Evolutionary conservation across 2,888 invertebrate species (phyloP).

Genomic region (Dasypolia templi): DNA sequence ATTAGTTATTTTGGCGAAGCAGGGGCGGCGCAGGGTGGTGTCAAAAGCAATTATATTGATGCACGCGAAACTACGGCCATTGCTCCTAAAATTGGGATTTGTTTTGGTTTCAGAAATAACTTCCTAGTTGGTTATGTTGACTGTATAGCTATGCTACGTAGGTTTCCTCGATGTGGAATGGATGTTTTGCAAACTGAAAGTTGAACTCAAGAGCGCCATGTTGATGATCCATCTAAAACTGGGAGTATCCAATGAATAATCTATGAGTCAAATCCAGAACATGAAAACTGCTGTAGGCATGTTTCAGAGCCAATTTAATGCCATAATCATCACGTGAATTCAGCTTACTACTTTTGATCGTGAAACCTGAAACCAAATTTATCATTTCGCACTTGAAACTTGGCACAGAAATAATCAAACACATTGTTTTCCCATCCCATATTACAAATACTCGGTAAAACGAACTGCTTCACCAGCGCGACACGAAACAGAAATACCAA

Average conservation of each 20-base stretch:
- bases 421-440: slow-evolving; percentile 26
- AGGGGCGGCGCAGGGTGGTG: slow-evolving; percentile 69
- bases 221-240: background rate
- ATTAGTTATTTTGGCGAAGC: slow-evolving; percentile 73
- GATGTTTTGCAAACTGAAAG: slow-evolving; percentile 18
- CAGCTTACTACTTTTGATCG: background rate
- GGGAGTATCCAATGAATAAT: background rate
- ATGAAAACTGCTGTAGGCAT: background rate
- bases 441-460: slow-evolving; percentile 56
- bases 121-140: slow-evolving; percentile 3
- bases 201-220: too few species aligned
- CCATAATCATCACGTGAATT: background rate
- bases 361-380: slow-evolving; percentile 1
- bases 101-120: slow-evolving; percentile 43
- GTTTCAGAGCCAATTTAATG: background rate
- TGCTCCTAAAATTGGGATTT: slow-evolving; percentile 40
- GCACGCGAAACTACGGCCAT: slow-evolving; percentile 67
- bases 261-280: background rate
- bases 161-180: background rate
- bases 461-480: slow-evolving; percentile 65
- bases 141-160: background rate
- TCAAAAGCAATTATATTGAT: slow-evolving; percentile 74
- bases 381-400: slow-evolving; percentile 21
- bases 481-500: slow-evolving; percentile 80
- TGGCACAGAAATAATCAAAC: slow-evolving; percentile 48